A percentile compares a stretch with the other conserved stretches of the same genome.
phyloP scores from a whole-genome alignment of 2,888 invertebrate genomes.

The Pecten maximus region DNA sequence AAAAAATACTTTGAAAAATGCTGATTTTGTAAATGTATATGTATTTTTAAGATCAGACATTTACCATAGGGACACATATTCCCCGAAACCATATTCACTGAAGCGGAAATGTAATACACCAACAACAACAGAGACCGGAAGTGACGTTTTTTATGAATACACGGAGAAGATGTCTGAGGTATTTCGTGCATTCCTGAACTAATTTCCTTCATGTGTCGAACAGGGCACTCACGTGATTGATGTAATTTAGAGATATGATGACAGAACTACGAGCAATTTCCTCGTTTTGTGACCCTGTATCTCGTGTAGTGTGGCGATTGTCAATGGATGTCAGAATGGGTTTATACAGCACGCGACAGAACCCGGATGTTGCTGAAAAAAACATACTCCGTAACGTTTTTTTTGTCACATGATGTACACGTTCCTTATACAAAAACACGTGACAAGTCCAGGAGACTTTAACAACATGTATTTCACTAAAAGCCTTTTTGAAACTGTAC shows the following conservation, averaged over 20 bases:
- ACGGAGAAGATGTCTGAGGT: neutral
- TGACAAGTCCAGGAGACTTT: neutral
- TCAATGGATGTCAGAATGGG: neutral
- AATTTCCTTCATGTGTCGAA: constrained; percentile 5
- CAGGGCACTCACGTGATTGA: neutral
- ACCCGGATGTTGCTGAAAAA: neutral
- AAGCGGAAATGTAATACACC: neutral
- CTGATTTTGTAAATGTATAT: too few relatives aligned
- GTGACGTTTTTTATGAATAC: neutral
- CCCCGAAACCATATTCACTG: neutral
- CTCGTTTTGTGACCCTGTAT: neutral
- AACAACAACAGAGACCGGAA: neutral
- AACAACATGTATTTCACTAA: neutral
- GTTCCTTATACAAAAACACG: neutral
- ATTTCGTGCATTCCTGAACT: constrained; percentile 12
- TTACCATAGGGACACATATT: neutral
- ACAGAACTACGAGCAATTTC: neutral
- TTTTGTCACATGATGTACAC: neutral
- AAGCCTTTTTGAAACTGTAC: neutral
- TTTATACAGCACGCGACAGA: neutral
- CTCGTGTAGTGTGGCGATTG: neutral
- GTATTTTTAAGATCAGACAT: neutral
- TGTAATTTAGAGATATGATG: neutral
- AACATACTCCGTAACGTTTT: neutral
- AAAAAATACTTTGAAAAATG: too few relatives aligned